A percentile compares a stretch with the other conserved stretches of the same genome.
phyloP scores from a whole-genome alignment of 1,140 invertebrate genomes.

The Adelges cooleyi region DNA sequence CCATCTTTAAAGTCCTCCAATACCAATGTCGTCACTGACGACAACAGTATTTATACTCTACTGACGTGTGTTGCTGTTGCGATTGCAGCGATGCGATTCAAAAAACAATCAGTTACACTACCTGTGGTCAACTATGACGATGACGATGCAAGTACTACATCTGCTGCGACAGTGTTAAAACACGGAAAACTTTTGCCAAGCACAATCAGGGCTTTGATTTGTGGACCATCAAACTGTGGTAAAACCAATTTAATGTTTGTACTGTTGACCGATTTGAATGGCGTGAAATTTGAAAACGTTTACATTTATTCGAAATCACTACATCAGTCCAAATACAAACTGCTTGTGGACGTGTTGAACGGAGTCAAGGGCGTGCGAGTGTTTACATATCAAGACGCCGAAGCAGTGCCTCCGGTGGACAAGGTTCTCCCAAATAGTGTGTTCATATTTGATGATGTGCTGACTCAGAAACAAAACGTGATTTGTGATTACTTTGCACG shows the following conservation, averaged over 20 bases:
- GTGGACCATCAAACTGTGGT: background rate
- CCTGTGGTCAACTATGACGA: background rate
- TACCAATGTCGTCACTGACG: background rate
- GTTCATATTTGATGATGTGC: conserved; percentile 39
- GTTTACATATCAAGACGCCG: conserved; percentile 31
- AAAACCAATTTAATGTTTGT: conserved; percentile 4
- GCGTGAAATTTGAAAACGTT: background rate
- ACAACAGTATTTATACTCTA: background rate
- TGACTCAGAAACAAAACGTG: conserved; percentile 37
- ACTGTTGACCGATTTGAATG: background rate
- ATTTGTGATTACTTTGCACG: conserved; percentile 38
- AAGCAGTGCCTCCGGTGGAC: conserved; percentile 32
- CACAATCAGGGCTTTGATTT: too few relatives aligned
- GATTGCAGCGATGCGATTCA: background rate
- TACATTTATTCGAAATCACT: background rate
- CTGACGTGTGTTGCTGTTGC: background rate
- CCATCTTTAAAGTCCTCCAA: too few relatives aligned
- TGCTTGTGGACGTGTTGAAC: background rate
- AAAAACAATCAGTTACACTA: background rate
- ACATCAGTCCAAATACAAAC: background rate
- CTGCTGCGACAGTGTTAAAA: too few relatives aligned
- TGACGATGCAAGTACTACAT: too few relatives aligned
- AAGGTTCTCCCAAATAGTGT: conserved; percentile 35
- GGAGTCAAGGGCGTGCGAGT: conserved; percentile 31
- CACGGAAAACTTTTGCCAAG: too few relatives aligned